A percentile compares a stretch with the other conserved stretches of the same genome.
Evolutionary conservation across 1,140 invertebrate genomes (phyloP).

Genomic region (Pentalonia nigronervosa): DNA sequence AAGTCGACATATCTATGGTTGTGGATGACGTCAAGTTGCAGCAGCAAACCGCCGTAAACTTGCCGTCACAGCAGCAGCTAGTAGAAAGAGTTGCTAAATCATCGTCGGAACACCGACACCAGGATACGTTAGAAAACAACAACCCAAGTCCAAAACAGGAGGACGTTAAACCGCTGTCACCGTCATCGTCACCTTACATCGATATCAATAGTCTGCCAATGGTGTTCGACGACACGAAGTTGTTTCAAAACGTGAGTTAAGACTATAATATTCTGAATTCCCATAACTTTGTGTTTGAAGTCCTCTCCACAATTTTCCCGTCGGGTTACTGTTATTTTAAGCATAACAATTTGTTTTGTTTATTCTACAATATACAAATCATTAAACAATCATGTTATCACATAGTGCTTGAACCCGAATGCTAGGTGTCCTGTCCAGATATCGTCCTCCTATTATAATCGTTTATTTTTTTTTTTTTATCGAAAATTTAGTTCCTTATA

Average conservation of each 20-base stretch:
- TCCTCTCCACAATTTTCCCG: background rate
- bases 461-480: background rate
- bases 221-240: constrained; percentile 43
- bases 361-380: too few species aligned
- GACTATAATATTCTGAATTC: background rate
- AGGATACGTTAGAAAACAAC: constrained; percentile 7
- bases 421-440: background rate
- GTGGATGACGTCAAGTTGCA: constrained; percentile 10
- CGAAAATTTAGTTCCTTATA: background rate
- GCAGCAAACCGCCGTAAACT: background rate
- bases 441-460: background rate
- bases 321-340: background rate
- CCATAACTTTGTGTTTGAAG: too few species aligned
- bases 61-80: background rate
- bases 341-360: background rate
- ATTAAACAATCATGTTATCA: too few species aligned
- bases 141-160: constrained; percentile 63
- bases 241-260: constrained; percentile 15
- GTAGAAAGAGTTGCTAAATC: background rate
- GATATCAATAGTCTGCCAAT: constrained; percentile 40
- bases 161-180: constrained; percentile 64
- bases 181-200: constrained; percentile 18
- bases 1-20: constrained; percentile 44
- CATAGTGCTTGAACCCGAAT: background rate
- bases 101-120: background rate